Evolutionary conservation across 1,140 invertebrate species (phyloP), one percentile per base, ranked within the genome.

Genomic region (Atta cephalotes): DNA sequence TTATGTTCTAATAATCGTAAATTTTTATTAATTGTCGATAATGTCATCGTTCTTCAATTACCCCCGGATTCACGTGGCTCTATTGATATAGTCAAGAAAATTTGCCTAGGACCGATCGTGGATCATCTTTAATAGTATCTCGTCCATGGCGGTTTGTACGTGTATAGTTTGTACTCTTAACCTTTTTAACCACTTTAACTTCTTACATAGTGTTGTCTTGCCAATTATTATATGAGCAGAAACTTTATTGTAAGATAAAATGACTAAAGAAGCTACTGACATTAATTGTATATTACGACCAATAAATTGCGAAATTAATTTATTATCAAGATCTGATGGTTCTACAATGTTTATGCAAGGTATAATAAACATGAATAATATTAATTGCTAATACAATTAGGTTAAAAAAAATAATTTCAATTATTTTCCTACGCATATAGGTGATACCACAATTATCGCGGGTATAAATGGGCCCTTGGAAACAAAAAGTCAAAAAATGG

Each of bases 381-480:
- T 74, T 45, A 31, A 31, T 35, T 62, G 2, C 65, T 74, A 63
- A 10, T 53, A 45, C 3, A 85, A 65, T 3, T 25, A 25, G 25
- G 25, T 25, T 25, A 25, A 25, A 25, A 25, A 25, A 25, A 25
- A 25, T 25, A 25, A 12, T 70, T 53, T 25, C 3, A 60, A 58
- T 91, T 51, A 16, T 71, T 71, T 89, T 86, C 76, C 85, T 66
- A 96, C 96, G 90, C 9, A 45, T 12, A 12, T 91, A 98, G 98
- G 98, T 58, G 96, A 97, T 82, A 98, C 98, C 45, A 96, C 97
- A 62, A 96, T 97, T 1, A 94, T 98, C 39, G 97, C 97, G 60
- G 97, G 97, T 85, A 96, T 98, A 28, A 98, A 98, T 96, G 98
- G 98, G 0, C 98, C 98, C 0, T 94, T 97, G 12, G 98, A 99